Percentiles rank a stretch among this genome's conserved stretches.
Evolutionary conservation across 2,888 invertebrate genomes (phyloP).

Genomic region (Trichogramma evanescens): DNA sequence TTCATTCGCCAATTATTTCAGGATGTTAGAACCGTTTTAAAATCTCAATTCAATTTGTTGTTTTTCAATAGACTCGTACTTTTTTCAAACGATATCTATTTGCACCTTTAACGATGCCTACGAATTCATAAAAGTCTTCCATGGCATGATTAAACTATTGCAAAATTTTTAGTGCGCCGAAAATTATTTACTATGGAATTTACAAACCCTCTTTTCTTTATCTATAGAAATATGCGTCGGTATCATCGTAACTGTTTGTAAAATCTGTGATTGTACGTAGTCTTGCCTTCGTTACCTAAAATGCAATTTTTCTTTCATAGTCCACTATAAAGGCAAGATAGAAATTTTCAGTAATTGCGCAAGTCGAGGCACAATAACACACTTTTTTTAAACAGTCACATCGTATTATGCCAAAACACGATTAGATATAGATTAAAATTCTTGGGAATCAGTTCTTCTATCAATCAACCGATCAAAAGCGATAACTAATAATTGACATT

Average conservation of each 20-base stretch:
- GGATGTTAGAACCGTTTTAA: background rate
- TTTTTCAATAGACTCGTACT: background rate
- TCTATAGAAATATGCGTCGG: conserved; percentile 12
- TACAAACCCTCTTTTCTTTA: conserved; percentile 17
- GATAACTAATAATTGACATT: conserved; percentile 24
- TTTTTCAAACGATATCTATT: background rate
- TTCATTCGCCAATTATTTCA: background rate
- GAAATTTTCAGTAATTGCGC: conserved; percentile 1
- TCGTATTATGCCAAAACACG: conserved; percentile 20
- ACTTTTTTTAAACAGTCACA: conserved; percentile 20
- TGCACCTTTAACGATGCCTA: background rate
- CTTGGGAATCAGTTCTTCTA: conserved; percentile 12
- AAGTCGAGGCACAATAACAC: conserved; percentile 17
- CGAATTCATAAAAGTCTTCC: background rate
- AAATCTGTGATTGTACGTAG: conserved; percentile 10
- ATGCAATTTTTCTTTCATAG: background rate
- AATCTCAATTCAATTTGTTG: background rate
- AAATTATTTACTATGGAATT: conserved; percentile 8
- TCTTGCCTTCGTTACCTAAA: background rate
- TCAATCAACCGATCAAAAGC: conserved; percentile 22
- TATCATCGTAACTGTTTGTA: conserved; percentile 10
- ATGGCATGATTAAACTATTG: conserved; percentile 1
- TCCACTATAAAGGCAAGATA: background rate
- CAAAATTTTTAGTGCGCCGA: conserved; percentile 7
- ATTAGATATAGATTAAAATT: conserved; percentile 18